phyloP scores from a whole-genome alignment of 1,140 invertebrate genomes.

The Drosophila jambulina region DNA sequence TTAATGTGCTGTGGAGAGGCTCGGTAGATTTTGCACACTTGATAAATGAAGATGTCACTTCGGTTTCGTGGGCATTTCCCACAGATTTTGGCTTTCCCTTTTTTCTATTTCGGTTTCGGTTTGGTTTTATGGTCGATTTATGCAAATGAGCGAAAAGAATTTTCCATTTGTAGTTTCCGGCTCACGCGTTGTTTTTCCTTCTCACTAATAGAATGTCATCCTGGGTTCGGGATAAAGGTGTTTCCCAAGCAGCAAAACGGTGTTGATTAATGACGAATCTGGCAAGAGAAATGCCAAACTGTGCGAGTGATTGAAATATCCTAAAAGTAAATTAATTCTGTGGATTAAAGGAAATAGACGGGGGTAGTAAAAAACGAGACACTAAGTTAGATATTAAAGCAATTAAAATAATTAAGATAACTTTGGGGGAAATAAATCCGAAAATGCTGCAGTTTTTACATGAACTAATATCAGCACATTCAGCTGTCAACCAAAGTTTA shows the following conservation, averaged over 20 bases:
- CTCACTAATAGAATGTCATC: constrained; percentile 54
- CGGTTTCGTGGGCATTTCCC: constrained; percentile 8
- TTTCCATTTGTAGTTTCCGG: constrained; percentile 44
- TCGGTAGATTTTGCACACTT: constrained; percentile 43
- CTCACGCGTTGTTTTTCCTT: constrained; percentile 7
- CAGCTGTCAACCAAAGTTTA: constrained; percentile 17
- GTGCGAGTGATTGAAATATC: constrained; percentile 53
- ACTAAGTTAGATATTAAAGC: not conserved
- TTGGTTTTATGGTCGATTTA: constrained; percentile 79
- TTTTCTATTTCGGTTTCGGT: constrained; percentile 34
- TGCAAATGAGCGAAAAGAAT: constrained; percentile 60
- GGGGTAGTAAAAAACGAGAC: not conserved
- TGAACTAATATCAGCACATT: not conserved
- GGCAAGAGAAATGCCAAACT: constrained; percentile 33
- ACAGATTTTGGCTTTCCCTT: constrained; percentile 37
- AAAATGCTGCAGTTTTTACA: not conserved
- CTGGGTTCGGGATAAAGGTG: constrained; percentile 49
- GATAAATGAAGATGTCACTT: constrained; percentile 71
- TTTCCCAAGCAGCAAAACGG: constrained; percentile 19
- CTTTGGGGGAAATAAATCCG: not conserved
- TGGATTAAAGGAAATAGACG: constrained; percentile 6
- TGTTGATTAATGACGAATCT: constrained; percentile 65
- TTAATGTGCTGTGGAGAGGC: constrained; percentile 37
- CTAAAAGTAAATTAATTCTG: constrained; percentile 13
- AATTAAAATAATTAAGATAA: not conserved